Percentiles rank a stretch among this genome's conserved stretches.
These are phyloP conservation scores for Euphydryas editha DNA, from an alignment of 2,888 invertebrate genomes.

Conservation along the genomic window DNA sequence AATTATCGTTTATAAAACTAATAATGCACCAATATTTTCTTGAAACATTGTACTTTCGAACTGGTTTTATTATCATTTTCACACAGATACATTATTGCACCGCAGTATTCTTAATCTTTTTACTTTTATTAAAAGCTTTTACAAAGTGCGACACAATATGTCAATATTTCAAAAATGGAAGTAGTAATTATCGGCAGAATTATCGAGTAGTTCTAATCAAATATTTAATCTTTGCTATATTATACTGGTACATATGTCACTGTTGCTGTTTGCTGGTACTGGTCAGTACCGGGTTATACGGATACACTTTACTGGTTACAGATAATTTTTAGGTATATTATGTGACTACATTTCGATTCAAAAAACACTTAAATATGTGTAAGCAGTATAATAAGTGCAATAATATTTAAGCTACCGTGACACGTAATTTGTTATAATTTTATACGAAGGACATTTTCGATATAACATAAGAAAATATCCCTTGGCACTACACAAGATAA, in stretches of 20 bases:
- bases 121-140: not conserved
- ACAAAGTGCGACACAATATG: not conserved
- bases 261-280: too few relatives aligned
- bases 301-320: too few relatives aligned
- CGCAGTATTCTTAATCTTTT: not conserved
- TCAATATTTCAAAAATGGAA: not conserved
- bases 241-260: too few relatives aligned
- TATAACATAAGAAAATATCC: conserved; percentile 3
- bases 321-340: too few relatives aligned
- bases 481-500: conserved; percentile 17
- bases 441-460: conserved; percentile 6
- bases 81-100: conserved; percentile 19
- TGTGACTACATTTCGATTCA: too few relatives aligned
- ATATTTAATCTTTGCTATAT: not conserved
- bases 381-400: conserved; percentile 13
- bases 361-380: too few relatives aligned
- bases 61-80: conserved; percentile 31
- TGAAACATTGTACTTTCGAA: conserved; percentile 36
- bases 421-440: not conserved
- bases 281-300: too few relatives aligned
- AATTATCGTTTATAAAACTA: conserved; percentile 23
- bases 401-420: not conserved
- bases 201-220: not conserved
- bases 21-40: conserved; percentile 35
- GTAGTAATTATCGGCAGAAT: not conserved